Evolutionary conservation across 2,113 vertebrate species (phyloP).

Genomic region (Mormyrus iriodes): DNA sequence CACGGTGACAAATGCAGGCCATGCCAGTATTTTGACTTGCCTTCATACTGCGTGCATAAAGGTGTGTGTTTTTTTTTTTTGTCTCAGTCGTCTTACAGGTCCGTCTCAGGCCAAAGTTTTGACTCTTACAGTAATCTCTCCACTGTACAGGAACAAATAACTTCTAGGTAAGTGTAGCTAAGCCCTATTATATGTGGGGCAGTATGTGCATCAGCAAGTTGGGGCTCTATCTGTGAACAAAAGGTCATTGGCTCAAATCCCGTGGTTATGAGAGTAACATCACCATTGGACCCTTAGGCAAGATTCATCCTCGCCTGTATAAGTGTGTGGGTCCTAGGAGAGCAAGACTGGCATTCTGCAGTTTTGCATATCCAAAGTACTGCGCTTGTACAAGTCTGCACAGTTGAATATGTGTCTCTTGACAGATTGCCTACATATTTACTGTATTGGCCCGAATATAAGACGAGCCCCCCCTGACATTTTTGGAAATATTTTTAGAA

Average conservation of each 20-base stretch:
- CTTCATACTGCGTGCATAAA: background rate
- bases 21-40: background rate
- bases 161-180: slow-evolving; percentile 31
- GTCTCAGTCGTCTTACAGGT: slow-evolving; percentile 39
- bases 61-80: background rate
- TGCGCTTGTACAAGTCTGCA: background rate
- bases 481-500: no score
- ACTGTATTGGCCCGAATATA: no score
- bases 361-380: background rate
- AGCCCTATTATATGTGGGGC: background rate
- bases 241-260: background rate
- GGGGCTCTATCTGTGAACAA: background rate
- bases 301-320: background rate
- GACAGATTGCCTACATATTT: background rate
- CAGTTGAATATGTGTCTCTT: background rate
- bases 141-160: slow-evolving; percentile 15
- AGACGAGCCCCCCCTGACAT: no score
- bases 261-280: background rate
- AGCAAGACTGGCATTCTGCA: background rate
- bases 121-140: slow-evolving; percentile 14
- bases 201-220: background rate
- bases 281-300: background rate
- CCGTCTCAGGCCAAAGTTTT: slow-evolving; percentile 17
- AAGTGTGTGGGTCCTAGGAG: background rate
- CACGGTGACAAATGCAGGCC: background rate